phyloP scores from a whole-genome alignment of 2,888 invertebrate species.

The Tyria jacobaeae region DNA sequence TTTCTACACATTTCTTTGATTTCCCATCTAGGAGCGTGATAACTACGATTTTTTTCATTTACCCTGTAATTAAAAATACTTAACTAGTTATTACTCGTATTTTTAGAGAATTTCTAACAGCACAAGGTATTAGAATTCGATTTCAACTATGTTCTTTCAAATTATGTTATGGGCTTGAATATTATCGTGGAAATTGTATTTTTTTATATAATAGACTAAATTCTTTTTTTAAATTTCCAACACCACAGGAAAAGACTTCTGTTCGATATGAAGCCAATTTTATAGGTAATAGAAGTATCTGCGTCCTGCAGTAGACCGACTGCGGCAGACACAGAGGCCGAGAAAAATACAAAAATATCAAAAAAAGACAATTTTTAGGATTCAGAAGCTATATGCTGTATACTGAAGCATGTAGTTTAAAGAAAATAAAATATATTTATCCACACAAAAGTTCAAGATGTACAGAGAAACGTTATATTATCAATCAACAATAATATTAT shows the following conservation, averaged over 20 bases:
- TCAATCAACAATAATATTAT: too few relatives aligned
- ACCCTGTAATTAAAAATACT: constrained; percentile 68
- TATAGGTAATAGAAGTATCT: not conserved
- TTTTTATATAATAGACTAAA: not conserved
- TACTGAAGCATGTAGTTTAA: too few relatives aligned
- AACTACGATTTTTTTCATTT: constrained; percentile 66
- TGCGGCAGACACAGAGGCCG: not conserved
- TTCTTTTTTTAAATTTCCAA: not conserved
- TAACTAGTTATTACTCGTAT: constrained; percentile 60
- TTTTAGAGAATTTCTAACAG: constrained; percentile 36
- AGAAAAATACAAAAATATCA: constrained; percentile 13
- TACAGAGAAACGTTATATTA: too few relatives aligned
- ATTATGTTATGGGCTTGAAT: not conserved
- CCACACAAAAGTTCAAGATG: too few relatives aligned
- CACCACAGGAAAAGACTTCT: not conserved
- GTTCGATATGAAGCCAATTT: not conserved
- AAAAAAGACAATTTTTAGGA: too few relatives aligned
- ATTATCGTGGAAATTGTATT: not conserved
- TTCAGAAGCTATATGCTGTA: too few relatives aligned
- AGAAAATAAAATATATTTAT: too few relatives aligned
- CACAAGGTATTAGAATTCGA: constrained; percentile 13
- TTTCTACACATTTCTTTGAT: constrained; percentile 82
- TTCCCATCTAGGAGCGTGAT: constrained; percentile 62
- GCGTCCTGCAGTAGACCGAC: not conserved
- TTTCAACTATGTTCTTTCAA: not conserved